Percentiles rank a stretch among this genome's conserved stretches.
Conservation (phyloP, 1,140 invertebrate genomes). For the Drosophila prosaltans region DNA sequence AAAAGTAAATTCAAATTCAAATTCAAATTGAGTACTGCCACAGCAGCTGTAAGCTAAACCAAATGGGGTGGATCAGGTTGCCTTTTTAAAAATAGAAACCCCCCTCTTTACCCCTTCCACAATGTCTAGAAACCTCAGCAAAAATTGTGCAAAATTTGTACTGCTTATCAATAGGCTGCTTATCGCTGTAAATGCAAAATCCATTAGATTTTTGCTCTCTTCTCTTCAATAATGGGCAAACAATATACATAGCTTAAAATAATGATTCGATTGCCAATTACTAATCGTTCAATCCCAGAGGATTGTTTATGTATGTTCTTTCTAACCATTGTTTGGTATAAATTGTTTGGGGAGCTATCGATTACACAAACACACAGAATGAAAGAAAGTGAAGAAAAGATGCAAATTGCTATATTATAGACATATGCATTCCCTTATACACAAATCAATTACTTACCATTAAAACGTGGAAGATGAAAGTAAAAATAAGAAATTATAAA, state of each 20-base stretch:
- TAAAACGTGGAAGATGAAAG: neutral
- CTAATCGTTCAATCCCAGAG: conserved; percentile 64
- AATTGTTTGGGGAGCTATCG: conserved; percentile 57
- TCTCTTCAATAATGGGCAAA: neutral
- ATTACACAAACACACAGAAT: conserved; percentile 43
- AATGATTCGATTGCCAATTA: conserved; percentile 56
- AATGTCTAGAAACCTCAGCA: conserved; percentile 26
- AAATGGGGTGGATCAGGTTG: conserved; percentile 56
- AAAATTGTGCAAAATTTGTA: conserved; percentile 46
- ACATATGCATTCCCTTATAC: conserved; percentile 22
- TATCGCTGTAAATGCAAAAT: conserved; percentile 56
- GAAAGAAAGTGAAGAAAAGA: conserved; percentile 9
- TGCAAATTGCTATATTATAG: conserved; percentile 46
- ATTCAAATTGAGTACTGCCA: conserved; percentile 58
- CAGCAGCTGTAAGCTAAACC: conserved; percentile 56
- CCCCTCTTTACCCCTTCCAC: conserved; percentile 20
- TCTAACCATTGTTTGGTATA: conserved; percentile 29
- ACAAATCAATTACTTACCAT: neutral
- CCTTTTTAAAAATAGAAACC: conserved; percentile 9
- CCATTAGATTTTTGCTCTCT: conserved; percentile 55
- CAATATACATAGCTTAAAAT: neutral
- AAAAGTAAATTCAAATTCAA: conserved; percentile 59
- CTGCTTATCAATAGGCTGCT: conserved; percentile 48
- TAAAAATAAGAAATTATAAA: neutral
- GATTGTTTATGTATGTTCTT: conserved; percentile 31